Percentiles rank a stretch among this genome's conserved stretches.
Evolutionary conservation across 1,140 invertebrate genomes (phyloP).

Genomic region (Aphidius ervi): DNA sequence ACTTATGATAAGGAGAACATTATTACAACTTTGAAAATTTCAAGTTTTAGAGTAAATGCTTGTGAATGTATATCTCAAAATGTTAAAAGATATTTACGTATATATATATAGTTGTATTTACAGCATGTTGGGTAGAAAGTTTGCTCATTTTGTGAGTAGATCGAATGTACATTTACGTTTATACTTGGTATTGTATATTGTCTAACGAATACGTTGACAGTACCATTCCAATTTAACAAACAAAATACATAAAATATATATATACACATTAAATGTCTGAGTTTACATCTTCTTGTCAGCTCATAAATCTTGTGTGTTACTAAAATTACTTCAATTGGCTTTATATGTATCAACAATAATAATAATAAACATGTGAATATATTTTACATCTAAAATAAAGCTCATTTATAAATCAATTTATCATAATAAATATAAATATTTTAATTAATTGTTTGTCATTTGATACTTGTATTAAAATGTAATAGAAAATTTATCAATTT

Average conservation of each 20-base stretch:
- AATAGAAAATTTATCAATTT: no score
- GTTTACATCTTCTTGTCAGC: constrained; percentile 5
- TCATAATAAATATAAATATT: no score
- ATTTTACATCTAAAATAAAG: not conserved
- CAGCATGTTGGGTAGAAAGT: not conserved
- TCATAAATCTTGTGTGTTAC: constrained; percentile 1
- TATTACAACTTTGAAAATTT: constrained; percentile 10
- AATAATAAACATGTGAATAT: not conserved
- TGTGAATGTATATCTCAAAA: not conserved
- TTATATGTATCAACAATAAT: not conserved
- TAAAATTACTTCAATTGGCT: constrained; percentile 2
- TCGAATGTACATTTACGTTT: not conserved
- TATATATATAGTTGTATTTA: not conserved
- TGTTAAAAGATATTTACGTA: constrained; percentile 8
- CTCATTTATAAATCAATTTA: no score
- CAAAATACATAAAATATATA: not conserved
- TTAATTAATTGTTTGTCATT: no score
- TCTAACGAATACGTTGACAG: constrained; percentile 14
- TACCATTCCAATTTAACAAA: not conserved
- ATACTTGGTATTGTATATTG: not conserved
- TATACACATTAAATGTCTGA: not conserved
- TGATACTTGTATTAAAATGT: no score
- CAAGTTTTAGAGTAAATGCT: not conserved
- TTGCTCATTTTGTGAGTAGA: constrained; percentile 14
- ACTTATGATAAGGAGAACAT: not conserved